Conservation (phyloP, 2,888 invertebrate species). For the Lasius fuliginosus region DNA sequence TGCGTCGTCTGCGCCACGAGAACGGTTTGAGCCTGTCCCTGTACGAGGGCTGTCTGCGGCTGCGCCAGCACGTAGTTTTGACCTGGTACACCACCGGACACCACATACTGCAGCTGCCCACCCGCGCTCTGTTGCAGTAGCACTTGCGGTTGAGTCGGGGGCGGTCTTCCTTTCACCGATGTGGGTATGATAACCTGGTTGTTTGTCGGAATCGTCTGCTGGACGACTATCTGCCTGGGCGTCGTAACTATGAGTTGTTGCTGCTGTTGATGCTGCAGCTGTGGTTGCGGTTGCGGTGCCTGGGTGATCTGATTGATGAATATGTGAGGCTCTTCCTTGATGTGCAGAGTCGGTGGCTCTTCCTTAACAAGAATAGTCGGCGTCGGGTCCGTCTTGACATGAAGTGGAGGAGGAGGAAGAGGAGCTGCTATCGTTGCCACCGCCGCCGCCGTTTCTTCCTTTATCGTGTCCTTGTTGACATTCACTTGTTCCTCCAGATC, state of each 20-base stretch:
- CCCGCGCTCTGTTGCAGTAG: slow-evolving; percentile 83
- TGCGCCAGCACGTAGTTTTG: slow-evolving; percentile 91
- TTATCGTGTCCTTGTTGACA: slow-evolving; percentile 72
- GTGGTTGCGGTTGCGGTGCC: slow-evolving; percentile 71
- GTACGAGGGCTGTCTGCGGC: slow-evolving; percentile 88
- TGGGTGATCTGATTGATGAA: slow-evolving; percentile 74
- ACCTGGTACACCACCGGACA: slow-evolving; percentile 87
- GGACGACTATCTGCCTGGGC: slow-evolving; percentile 88
- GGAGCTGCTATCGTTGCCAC: slow-evolving; percentile 53
- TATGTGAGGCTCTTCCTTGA: slow-evolving; percentile 61
- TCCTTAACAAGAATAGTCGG: slow-evolving; percentile 64
- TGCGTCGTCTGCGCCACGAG: slow-evolving; percentile 90
- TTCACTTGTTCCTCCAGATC: slow-evolving; percentile 87
- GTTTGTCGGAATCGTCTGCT: slow-evolving; percentile 81
- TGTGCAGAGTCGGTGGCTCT: slow-evolving; percentile 61
- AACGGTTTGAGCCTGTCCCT: slow-evolving; percentile 89
- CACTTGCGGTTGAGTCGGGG: slow-evolving; percentile 82
- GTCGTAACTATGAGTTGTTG: slow-evolving; percentile 85
- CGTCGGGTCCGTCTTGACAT: slow-evolving; percentile 23
- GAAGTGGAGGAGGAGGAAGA: slow-evolving; percentile 44
- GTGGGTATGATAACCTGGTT: slow-evolving; percentile 83
- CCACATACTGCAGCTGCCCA: slow-evolving; percentile 88
- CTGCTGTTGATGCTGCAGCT: slow-evolving; percentile 82
- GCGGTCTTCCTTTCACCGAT: slow-evolving; percentile 78
- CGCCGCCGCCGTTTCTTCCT: slow-evolving; percentile 69